Base-by-base conservation (phyloP, 1,140 invertebrate species). In the Heliconius nattereri region DNA sequence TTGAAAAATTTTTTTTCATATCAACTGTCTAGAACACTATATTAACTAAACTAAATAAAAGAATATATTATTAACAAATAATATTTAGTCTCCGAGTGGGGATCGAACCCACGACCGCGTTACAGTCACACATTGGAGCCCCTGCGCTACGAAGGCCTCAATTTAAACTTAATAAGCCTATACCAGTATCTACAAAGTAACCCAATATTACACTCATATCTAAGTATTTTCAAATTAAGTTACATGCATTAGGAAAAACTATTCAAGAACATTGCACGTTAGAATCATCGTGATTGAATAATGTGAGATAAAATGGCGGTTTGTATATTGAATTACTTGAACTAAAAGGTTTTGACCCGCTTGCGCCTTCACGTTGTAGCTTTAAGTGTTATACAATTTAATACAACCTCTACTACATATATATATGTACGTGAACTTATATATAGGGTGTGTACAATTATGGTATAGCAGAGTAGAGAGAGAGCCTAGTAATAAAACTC, bases 251-350 rank as follows among this genome's bases (percentile, higher is more conserved):
- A 72, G 32, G 71, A 40, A n/a, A 72, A 72, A 40, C 71, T 72
- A 72, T 72, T 72, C 20, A 72, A 37, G 71, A 40, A 32, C 35
- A 37, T 72, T 72, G 32, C n/a, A 76, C 60, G 35, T 40, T 35
- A 66, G 71, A 81, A 85, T 83, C 76, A 72, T 83, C 79, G 75
- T 84, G 83, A 89, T 86, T 85, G 83, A 88, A 87, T 87, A 86
- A 89, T 83, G 85, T 83, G 66, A 80, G 81, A 78, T 76, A 86
- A 86, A 88, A 84, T 87, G 81, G 82, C 83, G 82, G 84, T 88
- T 87, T 81, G 84, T 76, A 83, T 86, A 89, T 89, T 85, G 85
- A 87, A 84, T 89, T 88, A 87, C 83, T 75, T 37, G 60, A 80
- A 26, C 83, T 89, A 85, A 89, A 89, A 87, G 86, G 86, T 83